Evolutionary conservation across 2,888 invertebrate genomes (phyloP).

Genomic region (Suillia variegata): DNA sequence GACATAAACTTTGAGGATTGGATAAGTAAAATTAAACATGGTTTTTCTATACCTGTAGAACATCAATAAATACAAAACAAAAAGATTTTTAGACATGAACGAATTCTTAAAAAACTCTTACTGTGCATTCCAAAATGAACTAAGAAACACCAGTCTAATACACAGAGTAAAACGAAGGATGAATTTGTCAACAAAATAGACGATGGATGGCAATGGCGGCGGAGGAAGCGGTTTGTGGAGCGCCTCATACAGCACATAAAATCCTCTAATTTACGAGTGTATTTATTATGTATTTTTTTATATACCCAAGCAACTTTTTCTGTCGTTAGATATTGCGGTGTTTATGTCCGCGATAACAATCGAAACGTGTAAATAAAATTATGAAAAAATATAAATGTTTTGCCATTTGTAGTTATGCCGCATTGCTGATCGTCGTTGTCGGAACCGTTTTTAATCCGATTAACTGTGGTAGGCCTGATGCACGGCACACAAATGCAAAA

Average conservation of each 20-base stretch:
- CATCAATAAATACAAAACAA: too few relatives aligned
- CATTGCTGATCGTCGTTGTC: constrained; percentile 21
- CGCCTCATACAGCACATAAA: constrained; percentile 12
- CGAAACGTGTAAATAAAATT: neutral
- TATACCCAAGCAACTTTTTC: neutral
- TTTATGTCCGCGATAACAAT: neutral
- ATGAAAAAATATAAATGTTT: neutral
- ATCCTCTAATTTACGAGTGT: constrained; percentile 35
- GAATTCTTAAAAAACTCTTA: too few relatives aligned
- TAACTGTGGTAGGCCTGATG: constrained; percentile 49
- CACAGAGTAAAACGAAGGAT: neutral
- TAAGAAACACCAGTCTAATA: too few relatives aligned
- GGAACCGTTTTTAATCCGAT: constrained; percentile 45
- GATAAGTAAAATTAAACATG: too few relatives aligned
- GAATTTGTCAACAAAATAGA: constrained; percentile 8
- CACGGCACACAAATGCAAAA: too few relatives aligned
- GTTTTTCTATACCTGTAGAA: too few relatives aligned
- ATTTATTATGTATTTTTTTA: constrained; percentile 3
- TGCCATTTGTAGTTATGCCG: neutral
- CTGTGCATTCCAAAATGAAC: too few relatives aligned
- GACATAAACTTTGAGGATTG: too few relatives aligned
- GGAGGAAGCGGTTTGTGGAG: neutral
- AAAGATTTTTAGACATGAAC: too few relatives aligned
- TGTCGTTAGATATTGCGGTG: neutral
- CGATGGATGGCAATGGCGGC: neutral